phyloP scores from a whole-genome alignment of 2,113 vertebrate genomes.

The Hypocryptadius cinnamomeus region DNA sequence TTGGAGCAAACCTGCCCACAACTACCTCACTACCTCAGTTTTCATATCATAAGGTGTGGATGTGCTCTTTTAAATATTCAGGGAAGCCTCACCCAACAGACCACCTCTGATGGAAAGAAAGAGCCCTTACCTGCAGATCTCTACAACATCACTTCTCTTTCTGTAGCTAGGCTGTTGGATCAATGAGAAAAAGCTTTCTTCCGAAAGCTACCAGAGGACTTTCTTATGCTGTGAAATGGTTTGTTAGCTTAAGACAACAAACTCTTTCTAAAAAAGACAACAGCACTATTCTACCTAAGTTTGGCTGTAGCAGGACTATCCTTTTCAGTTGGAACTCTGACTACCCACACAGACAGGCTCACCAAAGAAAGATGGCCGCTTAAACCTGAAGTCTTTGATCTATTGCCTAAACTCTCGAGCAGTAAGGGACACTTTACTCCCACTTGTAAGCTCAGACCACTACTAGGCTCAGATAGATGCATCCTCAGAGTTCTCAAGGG shows the following conservation, averaged over 20 bases:
- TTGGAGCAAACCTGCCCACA: background rate
- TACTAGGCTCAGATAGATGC: constrained; percentile 10
- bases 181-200: background rate
- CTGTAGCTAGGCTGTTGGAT: background rate
- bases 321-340: background rate
- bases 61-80: background rate
- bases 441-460: constrained; percentile 36
- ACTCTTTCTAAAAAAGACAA: background rate
- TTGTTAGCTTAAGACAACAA: background rate
- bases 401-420: background rate
- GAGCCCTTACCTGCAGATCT: background rate
- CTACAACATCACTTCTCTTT: background rate
- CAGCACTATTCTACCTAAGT: background rate
- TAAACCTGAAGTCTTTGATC: background rate
- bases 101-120: background rate
- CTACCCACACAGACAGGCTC: background rate
- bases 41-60: background rate
- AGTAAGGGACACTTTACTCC: constrained; percentile 23
- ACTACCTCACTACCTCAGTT: background rate
- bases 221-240: background rate
- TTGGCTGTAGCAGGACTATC: background rate
- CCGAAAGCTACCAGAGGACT: background rate
- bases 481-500: constrained; percentile 24
- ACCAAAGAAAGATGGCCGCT: background rate
- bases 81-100: background rate